Conservation (phyloP, 64 coral and sea anemone species). For the Actinia tenebrosa region DNA sequence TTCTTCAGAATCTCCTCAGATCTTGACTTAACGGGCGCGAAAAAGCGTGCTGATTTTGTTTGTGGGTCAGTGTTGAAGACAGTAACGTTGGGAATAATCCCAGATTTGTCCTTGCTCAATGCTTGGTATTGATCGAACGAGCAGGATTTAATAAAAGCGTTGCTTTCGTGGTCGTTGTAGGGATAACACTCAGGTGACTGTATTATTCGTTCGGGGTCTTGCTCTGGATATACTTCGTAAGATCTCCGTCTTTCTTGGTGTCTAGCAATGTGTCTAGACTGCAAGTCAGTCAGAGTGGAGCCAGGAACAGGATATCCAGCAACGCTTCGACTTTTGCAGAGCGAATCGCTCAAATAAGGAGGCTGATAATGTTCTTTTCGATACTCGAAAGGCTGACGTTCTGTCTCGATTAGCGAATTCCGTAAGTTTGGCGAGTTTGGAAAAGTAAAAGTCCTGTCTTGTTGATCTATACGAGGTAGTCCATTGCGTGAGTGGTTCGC, state of each 20-base stretch:
- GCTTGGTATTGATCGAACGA: slow-evolving; percentile 51
- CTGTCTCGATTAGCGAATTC: slow-evolving; percentile 29
- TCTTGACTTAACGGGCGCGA: slow-evolving; percentile 46
- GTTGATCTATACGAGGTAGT: slow-evolving; percentile 40
- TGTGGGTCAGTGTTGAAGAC: slow-evolving; percentile 44
- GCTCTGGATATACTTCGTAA: not conserved
- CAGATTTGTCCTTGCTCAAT: slow-evolving; percentile 41
- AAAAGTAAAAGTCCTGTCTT: slow-evolving; percentile 30
- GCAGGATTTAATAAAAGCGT: slow-evolving; percentile 14
- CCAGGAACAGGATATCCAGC: slow-evolving; percentile 6
- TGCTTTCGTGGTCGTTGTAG: slow-evolving; percentile 10
- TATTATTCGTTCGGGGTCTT: not conserved
- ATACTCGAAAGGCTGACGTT: not conserved
- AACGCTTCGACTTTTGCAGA: not conserved
- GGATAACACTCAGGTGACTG: slow-evolving; percentile 14
- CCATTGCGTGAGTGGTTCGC: slow-evolving; percentile 38
- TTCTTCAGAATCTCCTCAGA: slow-evolving; percentile 62
- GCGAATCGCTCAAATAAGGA: slow-evolving; percentile 15
- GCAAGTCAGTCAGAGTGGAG: slow-evolving; percentile 36
- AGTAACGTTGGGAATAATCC: slow-evolving; percentile 48
- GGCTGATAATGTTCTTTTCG: slow-evolving; percentile 13
- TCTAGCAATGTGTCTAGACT: slow-evolving; percentile 36
- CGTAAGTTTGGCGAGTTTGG: slow-evolving; percentile 43
- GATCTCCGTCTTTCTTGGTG: slow-evolving; percentile 18
- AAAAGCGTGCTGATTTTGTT: slow-evolving; percentile 32